Percentiles rank a stretch among this genome's conserved stretches.
phyloP scores from a whole-genome alignment of 2,113 vertebrate genomes.

The Machaerirhynchus nigripectus region DNA sequence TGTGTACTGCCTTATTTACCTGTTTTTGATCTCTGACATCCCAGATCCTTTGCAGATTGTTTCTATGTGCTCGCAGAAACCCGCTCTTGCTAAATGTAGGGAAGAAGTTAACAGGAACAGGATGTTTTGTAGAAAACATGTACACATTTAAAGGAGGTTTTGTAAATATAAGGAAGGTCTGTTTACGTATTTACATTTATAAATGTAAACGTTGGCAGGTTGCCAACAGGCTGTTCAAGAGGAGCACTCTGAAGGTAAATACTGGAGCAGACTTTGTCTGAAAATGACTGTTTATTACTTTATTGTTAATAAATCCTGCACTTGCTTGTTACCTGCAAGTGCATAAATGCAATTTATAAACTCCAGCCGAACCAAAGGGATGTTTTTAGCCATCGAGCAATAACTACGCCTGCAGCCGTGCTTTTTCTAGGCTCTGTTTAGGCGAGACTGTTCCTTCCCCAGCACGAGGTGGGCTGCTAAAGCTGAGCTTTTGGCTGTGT shows the following conservation, averaged over 20 bases:
- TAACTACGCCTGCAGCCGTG: neutral
- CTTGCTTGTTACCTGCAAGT: neutral
- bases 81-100: slow-evolving; percentile 17
- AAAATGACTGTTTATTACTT: neutral
- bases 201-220: neutral
- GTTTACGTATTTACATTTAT: slow-evolving; percentile 5
- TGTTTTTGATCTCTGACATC: neutral
- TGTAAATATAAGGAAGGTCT: neutral
- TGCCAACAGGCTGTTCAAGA: neutral
- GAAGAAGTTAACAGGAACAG: slow-evolving; percentile 54
- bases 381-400: neutral
- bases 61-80: slow-evolving; percentile 53
- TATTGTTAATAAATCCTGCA: neutral
- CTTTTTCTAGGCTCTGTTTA: neutral
- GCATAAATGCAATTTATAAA: neutral
- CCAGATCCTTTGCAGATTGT: neutral
- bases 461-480: fast-evolving
- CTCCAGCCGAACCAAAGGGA: neutral
- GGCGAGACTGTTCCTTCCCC: neutral
- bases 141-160: neutral
- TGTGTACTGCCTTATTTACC: neutral
- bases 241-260: neutral
- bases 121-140: slow-evolving; percentile 40
- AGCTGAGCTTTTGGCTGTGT: neutral
- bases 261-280: neutral